Percentiles rank a stretch among this genome's conserved stretches.
These are phyloP conservation scores for Microplitis deprimator DNA, from an alignment of 2,888 invertebrate species.

Conservation along the genomic window DNA sequence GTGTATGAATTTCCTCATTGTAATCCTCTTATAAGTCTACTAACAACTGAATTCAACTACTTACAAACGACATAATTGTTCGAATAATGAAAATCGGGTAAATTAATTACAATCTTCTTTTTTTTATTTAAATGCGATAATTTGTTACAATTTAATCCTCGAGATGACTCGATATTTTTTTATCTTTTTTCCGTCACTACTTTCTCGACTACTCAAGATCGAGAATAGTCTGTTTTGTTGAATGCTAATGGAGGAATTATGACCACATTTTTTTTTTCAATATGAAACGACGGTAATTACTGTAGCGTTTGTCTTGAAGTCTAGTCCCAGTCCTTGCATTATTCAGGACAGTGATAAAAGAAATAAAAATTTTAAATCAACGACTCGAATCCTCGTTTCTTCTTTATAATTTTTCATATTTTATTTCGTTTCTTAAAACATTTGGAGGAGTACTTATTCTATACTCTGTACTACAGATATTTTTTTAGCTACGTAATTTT, in stretches of 20 bases:
- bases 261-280: conserved; percentile 60
- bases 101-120: no score
- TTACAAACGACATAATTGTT: no score
- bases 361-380: conserved; percentile 43
- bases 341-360: conserved; percentile 51
- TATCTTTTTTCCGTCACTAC: neutral
- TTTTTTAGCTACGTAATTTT: no score
- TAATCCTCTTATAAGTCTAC: neutral
- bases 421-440: no score
- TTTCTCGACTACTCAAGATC: neutral
- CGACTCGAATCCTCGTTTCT: conserved; percentile 37
- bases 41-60: no score
- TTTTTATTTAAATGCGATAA: no score
- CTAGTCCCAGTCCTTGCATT: conserved; percentile 52
- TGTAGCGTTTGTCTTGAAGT: conserved; percentile 49
- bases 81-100: no score
- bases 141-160: no score
- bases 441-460: neutral
- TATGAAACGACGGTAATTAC: conserved; percentile 59
- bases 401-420: neutral
- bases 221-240: conserved; percentile 11
- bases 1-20: neutral
- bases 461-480: no score
- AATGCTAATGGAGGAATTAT: conserved; percentile 58
- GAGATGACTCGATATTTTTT: no score